phyloP scores from a whole-genome alignment of 1,140 invertebrate genomes.

The Penaeus japonicus region DNA sequence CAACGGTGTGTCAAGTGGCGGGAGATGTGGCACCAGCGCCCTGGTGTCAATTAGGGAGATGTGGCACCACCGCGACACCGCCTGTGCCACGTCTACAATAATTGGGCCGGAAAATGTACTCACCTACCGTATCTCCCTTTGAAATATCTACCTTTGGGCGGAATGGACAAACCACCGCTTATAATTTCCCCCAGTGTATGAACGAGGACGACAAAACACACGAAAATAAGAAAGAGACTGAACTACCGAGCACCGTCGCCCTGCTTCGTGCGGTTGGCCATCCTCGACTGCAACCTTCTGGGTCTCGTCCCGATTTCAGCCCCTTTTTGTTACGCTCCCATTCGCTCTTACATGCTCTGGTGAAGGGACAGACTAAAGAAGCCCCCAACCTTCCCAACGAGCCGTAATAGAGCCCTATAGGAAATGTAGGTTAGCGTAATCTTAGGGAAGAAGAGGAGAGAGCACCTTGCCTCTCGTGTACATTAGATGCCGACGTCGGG shows the following conservation, averaged over 20 bases:
- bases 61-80: constrained; percentile 27
- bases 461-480: constrained; percentile 33
- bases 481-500: constrained; percentile 46
- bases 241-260: constrained; percentile 51
- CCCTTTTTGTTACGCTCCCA: constrained; percentile 39
- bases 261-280: constrained; percentile 49
- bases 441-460: constrained; percentile 50
- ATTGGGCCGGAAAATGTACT: background rate
- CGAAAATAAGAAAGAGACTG: constrained; percentile 37
- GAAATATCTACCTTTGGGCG: background rate
- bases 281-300: constrained; percentile 16
- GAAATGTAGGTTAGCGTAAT: constrained; percentile 55
- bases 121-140: background rate
- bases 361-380: constrained; percentile 50
- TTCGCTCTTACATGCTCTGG: constrained; percentile 51
- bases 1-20: background rate
- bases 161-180: background rate
- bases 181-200: constrained; percentile 26
- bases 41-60: background rate
- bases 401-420: constrained; percentile 49
- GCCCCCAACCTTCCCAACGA: constrained; percentile 50
- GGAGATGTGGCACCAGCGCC: constrained; percentile 31
- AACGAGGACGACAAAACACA: constrained; percentile 36
- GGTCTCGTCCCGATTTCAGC: constrained; percentile 6
- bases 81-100: constrained; percentile 28